These are phyloP conservation scores for Meta bourneti DNA, from an alignment of 2,888 invertebrate genomes.

Conservation along the genomic window DNA sequence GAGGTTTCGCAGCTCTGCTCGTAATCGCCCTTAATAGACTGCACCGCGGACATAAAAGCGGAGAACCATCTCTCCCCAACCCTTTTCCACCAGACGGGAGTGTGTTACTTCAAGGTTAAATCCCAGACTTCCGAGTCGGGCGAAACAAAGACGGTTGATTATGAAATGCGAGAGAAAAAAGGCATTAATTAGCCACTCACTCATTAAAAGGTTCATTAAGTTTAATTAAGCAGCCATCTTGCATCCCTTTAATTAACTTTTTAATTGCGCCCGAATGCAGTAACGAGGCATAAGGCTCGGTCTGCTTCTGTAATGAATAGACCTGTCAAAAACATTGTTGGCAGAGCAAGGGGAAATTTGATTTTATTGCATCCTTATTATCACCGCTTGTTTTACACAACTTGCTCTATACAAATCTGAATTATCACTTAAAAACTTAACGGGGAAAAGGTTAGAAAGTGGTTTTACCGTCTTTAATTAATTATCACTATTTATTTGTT, in stretches of 20 bases:
- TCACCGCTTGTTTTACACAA: no score
- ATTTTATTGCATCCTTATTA: no score
- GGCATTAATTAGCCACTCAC: conserved; percentile 39
- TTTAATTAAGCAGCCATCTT: conserved; percentile 51
- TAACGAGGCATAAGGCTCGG: conserved; percentile 17
- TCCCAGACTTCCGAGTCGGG: conserved; percentile 15
- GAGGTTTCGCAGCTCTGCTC: no score
- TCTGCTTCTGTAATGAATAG: conserved; percentile 2
- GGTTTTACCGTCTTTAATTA: not conserved
- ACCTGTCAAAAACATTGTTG: conserved; percentile 12
- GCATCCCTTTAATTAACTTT: conserved; percentile 66
- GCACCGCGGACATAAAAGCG: no score
- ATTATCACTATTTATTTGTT: not conserved
- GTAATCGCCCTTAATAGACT: no score
- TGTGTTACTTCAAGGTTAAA: conserved; percentile 29
- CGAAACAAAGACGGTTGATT: not conserved
- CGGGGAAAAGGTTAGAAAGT: no score
- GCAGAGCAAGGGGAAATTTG: no score
- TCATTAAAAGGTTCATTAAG: conserved; percentile 68
- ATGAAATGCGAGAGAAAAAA: conserved; percentile 8
- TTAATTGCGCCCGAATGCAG: conserved; percentile 50
- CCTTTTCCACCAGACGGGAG: no score
- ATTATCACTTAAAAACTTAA: not conserved
- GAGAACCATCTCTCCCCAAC: no score
- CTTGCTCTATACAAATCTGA: no score